These are phyloP conservation scores for Chiloscyllium punctatum DNA, from an alignment of 2,797 vertebrate species.

Conservation along the genomic window DNA sequence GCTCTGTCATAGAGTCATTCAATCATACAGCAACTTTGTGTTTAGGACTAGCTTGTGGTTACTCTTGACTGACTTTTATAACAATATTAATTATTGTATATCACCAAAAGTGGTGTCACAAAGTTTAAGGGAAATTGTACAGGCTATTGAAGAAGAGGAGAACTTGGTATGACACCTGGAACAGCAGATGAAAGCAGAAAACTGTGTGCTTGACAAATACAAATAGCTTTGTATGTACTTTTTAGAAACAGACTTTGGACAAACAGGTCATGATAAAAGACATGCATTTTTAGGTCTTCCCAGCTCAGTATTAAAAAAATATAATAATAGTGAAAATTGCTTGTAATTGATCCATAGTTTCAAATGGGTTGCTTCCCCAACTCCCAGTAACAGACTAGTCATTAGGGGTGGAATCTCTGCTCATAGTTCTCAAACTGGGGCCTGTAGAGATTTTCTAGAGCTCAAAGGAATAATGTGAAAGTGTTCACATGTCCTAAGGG, in stretches of 20 bases:
- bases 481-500: not conserved
- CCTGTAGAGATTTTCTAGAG: not conserved
- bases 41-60: not conserved
- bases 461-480: not conserved
- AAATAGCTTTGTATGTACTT: not conserved
- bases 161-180: not conserved
- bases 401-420: not conserved
- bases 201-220: not conserved
- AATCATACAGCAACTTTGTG: too few species aligned
- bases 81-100: not conserved
- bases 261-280: not conserved
- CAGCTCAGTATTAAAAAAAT: too few species aligned
- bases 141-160: not conserved
- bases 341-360: not conserved
- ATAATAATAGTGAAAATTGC: not conserved
- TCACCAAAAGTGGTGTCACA: not conserved
- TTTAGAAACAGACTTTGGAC: not conserved
- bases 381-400: not conserved
- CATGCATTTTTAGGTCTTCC: not conserved
- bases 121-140: not conserved
- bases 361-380: not conserved
- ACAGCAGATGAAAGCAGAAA: not conserved
- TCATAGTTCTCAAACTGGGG: not conserved
- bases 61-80: not conserved
- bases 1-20: not conserved